A percentile compares a stretch with the other conserved stretches of the same genome.
phyloP scores from a whole-genome alignment of 2,888 invertebrate species.

The Melinaea marsaeus region DNA sequence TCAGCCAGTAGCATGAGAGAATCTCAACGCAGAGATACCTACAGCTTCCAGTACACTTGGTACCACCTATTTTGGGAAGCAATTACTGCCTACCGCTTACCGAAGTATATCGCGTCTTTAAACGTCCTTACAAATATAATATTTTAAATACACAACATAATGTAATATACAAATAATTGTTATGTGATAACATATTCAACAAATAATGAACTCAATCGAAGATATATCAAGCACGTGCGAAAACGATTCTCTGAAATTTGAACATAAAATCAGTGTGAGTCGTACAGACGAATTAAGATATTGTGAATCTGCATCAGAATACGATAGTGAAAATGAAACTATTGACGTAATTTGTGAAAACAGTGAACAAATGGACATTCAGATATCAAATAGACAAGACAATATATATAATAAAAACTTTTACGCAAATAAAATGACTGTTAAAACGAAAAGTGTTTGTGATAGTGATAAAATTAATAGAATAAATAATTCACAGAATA shows the following conservation, averaged over 20 bases:
- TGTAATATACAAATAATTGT: slow-evolving; percentile 12
- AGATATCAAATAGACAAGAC: slow-evolving; percentile 40
- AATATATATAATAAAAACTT: slow-evolving; percentile 50
- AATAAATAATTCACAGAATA: slow-evolving; percentile 41
- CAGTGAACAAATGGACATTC: slow-evolving; percentile 44
- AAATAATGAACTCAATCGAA: slow-evolving; percentile 54
- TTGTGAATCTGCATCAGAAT: slow-evolving; percentile 59
- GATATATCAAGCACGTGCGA: slow-evolving; percentile 72
- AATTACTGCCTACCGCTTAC: slow-evolving; percentile 63
- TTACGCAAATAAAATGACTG: slow-evolving; percentile 40
- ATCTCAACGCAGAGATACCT: slow-evolving; percentile 62
- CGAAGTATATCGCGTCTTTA: slow-evolving; percentile 26
- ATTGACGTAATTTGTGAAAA: slow-evolving; percentile 72
- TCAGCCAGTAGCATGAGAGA: slow-evolving; percentile 66
- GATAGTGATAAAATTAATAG: slow-evolving; percentile 34
- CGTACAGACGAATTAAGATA: slow-evolving; percentile 45
- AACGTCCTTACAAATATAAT: slow-evolving; percentile 9
- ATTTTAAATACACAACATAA: slow-evolving; percentile 11
- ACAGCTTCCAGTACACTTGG: slow-evolving; percentile 55
- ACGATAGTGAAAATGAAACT: slow-evolving; percentile 71
- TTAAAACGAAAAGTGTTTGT: slow-evolving; percentile 39
- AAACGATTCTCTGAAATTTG: slow-evolving; percentile 44
- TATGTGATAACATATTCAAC: slow-evolving; percentile 18
- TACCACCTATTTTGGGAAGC: slow-evolving; percentile 74
- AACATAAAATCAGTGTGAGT: slow-evolving; percentile 34